Evolutionary conservation across 1,140 invertebrate species (phyloP).

Genomic region (Teleopsis dalmanni): DNA sequence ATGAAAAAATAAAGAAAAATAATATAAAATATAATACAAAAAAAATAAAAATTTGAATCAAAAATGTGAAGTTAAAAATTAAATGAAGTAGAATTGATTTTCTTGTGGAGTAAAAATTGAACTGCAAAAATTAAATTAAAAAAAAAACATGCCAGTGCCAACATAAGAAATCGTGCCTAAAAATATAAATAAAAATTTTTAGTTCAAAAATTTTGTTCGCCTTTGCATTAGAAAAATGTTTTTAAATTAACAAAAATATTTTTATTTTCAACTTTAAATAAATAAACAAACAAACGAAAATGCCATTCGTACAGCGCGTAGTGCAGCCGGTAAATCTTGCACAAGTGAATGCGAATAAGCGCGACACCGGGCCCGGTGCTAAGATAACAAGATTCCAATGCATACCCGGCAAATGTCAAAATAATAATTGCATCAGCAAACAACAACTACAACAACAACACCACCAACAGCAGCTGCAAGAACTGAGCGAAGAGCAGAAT

Average conservation of each 20-base stretch:
- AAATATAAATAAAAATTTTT: too few species aligned
- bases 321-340: constrained; percentile 62
- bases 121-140: too few species aligned
- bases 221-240: not conserved
- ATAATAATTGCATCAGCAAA: constrained; percentile 38
- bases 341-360: constrained; percentile 51
- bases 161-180: too few species aligned
- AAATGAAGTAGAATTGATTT: too few species aligned
- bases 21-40: too few species aligned
- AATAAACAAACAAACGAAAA: too few species aligned
- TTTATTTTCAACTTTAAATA: too few species aligned
- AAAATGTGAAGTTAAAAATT: too few species aligned
- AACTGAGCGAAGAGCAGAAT: constrained; percentile 2
- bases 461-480: not conserved
- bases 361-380: constrained; percentile 25
- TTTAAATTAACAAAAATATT: not conserved
- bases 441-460: constrained; percentile 7
- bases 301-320: constrained; percentile 66
- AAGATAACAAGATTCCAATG: constrained; percentile 36
- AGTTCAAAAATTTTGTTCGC: not conserved
- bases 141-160: too few species aligned
- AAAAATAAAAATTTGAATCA: too few species aligned
- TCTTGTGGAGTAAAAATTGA: too few species aligned
- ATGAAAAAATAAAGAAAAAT: too few species aligned
- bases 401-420: constrained; percentile 35